Percentiles rank a stretch among this genome's conserved stretches.
These are phyloP conservation scores for Ophion obscuratus DNA, from an alignment of 2,888 invertebrate species.

Conservation along the genomic window DNA sequence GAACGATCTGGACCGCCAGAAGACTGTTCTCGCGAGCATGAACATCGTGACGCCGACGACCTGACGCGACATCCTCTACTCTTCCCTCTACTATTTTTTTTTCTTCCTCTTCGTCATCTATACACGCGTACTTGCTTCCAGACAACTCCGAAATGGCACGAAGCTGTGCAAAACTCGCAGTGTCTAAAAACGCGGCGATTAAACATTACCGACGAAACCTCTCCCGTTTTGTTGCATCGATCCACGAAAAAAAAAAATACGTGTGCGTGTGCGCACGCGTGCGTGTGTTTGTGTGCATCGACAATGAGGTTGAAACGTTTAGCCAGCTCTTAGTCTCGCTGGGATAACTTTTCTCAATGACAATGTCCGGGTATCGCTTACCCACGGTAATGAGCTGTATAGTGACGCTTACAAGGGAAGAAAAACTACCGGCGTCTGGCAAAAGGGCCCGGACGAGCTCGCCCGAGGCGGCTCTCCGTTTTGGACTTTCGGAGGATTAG, in stretches of 20 bases:
- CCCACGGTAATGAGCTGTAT: conserved; percentile 67
- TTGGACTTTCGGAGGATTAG: conserved; percentile 54
- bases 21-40: conserved; percentile 61
- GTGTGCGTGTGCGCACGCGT: not conserved
- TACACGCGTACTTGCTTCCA: conserved; percentile 5
- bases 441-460: conserved; percentile 30
- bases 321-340: conserved; percentile 70
- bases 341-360: conserved; percentile 70
- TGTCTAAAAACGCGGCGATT: conserved; percentile 16
- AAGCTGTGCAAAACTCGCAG: conserved; percentile 11
- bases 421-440: conserved; percentile 33
- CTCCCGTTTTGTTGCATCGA: conserved; percentile 17
- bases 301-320: conserved; percentile 60
- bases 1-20: conserved; percentile 38
- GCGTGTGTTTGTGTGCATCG: not conserved
- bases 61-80: conserved; percentile 63
- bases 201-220: conserved; percentile 21
- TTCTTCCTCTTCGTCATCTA: conserved; percentile 9
- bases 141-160: conserved; percentile 17
- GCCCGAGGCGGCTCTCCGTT: conserved; percentile 14
- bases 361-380: conserved; percentile 73
- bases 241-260: conserved; percentile 15
- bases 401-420: conserved; percentile 31
- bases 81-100: conserved; percentile 20
- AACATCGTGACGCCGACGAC: conserved; percentile 63